Percentiles rank a stretch among this genome's conserved stretches.
phyloP scores from a whole-genome alignment of 2,888 invertebrate genomes.

The Philereme vetulata region DNA sequence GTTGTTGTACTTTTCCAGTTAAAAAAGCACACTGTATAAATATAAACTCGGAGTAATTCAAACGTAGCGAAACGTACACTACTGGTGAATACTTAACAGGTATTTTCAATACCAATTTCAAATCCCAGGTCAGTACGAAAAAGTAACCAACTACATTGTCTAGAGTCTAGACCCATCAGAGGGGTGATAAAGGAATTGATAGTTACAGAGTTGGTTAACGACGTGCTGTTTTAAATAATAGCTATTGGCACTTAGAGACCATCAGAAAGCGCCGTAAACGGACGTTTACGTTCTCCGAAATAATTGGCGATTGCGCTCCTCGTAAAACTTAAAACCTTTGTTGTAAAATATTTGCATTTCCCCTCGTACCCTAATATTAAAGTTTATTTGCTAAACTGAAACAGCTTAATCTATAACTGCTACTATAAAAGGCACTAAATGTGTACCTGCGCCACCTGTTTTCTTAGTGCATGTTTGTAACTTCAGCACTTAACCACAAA shows the following conservation, averaged over 20 bases:
- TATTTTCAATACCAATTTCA: not conserved
- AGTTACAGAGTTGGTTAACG: slow-evolving; percentile 2
- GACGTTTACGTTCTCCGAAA: slow-evolving; percentile 16
- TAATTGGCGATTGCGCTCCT: slow-evolving; percentile 26
- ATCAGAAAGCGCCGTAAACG: slow-evolving; percentile 17
- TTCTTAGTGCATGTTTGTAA: not conserved
- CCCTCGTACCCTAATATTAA: slow-evolving; percentile 16
- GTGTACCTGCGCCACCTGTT: not conserved
- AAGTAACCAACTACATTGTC: not conserved
- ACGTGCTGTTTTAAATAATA: slow-evolving; percentile 8
- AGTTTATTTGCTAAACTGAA: slow-evolving; percentile 20
- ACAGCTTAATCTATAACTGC: slow-evolving; percentile 14
- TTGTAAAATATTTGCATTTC: slow-evolving; percentile 26
- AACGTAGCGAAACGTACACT: no score
- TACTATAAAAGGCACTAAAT: not conserved
- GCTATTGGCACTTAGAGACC: slow-evolving; percentile 14
- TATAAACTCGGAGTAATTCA: no score
- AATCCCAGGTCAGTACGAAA: not conserved
- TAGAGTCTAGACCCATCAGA: slow-evolving; percentile 1
- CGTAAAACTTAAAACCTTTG: slow-evolving; percentile 24
- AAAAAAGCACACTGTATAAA: no score
- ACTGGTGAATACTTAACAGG: no score
- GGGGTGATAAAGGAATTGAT: slow-evolving; percentile 1
- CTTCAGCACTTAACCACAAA: not conserved
- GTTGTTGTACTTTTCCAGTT: no score